Evolutionary conservation across 2,797 vertebrate genomes (phyloP).

Genomic region (Cyprinella venusta): DNA sequence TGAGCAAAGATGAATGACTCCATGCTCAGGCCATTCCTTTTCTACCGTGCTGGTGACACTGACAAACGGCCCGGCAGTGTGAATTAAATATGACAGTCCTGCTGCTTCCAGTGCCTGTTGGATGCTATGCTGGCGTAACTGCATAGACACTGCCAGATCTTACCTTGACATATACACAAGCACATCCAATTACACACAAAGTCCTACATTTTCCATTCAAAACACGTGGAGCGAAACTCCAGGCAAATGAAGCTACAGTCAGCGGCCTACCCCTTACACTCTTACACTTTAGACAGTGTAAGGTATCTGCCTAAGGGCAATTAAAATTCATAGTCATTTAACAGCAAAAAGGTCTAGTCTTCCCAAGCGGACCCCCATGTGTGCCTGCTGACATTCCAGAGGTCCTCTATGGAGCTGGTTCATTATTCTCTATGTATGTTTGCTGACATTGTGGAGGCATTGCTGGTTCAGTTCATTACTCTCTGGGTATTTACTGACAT

Average conservation of each 20-base stretch:
- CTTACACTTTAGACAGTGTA: background rate
- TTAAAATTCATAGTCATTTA: slow-evolving; percentile 53
- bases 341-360: slow-evolving; percentile 43
- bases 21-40: slow-evolving; percentile 35
- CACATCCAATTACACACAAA: slow-evolving; percentile 3
- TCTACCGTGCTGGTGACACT: slow-evolving; percentile 41
- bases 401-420: slow-evolving; percentile 53
- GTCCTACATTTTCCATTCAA: background rate
- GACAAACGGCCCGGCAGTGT: slow-evolving; percentile 48
- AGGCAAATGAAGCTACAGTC: slow-evolving; percentile 4
- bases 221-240: slow-evolving; percentile 11
- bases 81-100: slow-evolving; percentile 53
- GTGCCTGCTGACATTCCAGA: slow-evolving; percentile 56
- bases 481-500: slow-evolving; percentile 69
- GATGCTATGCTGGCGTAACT: slow-evolving; percentile 13
- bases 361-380: slow-evolving; percentile 41
- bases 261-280: background rate
- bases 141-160: slow-evolving; percentile 27
- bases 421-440: slow-evolving; percentile 55
- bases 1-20: slow-evolving; percentile 47
- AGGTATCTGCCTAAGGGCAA: slow-evolving; percentile 33
- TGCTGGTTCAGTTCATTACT: slow-evolving; percentile 68
- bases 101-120: slow-evolving; percentile 41
- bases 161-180: slow-evolving; percentile 34
- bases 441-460: slow-evolving; percentile 57